Evolutionary conservation across 64 coral and sea anemone genomes (phyloP).

Genomic region (Catalaphyllia jardinei): DNA sequence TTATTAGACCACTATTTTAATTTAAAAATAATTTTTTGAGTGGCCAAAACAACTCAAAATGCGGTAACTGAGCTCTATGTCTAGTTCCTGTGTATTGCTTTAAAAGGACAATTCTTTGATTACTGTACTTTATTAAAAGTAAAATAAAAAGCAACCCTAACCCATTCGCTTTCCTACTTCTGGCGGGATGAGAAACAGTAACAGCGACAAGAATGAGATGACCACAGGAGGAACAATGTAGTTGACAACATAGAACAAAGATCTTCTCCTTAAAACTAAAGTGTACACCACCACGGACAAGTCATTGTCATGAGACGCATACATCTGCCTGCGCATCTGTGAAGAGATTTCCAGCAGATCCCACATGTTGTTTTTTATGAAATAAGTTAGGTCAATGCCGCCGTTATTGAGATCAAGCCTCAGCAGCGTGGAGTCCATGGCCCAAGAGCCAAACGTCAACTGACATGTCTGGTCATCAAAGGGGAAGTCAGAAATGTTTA

Average conservation of each 20-base stretch:
- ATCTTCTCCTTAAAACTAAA: conserved; percentile 55
- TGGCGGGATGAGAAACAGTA: conserved; percentile 95
- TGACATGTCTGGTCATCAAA: conserved; percentile 86
- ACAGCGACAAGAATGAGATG: conserved; percentile 58
- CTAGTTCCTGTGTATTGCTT: too few relatives aligned
- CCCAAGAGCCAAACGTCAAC: conserved; percentile 78
- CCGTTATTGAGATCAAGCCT: conserved; percentile 28
- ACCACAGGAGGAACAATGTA: conserved; percentile 75
- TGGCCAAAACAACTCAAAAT: too few relatives aligned
- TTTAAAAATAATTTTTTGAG: too few relatives aligned
- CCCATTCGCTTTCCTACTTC: conserved; percentile 99
- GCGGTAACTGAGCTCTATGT: too few relatives aligned
- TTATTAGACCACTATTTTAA: too few relatives aligned
- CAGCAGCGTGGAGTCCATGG: conserved; percentile 39
- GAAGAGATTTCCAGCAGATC: conserved; percentile 42
- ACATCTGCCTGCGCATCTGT: neutral
- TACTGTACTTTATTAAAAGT: too few relatives aligned
- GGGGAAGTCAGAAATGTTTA: conserved; percentile 73
- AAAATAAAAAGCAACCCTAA: conserved; percentile 28
- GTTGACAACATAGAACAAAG: conserved; percentile 83
- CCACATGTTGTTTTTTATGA: conserved; percentile 79
- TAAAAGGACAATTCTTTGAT: too few relatives aligned
- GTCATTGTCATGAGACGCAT: neutral
- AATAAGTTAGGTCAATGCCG: conserved; percentile 53
- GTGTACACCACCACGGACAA: conserved; percentile 34